Percentiles rank a stretch among this genome's conserved stretches.
These are phyloP conservation scores for Pegea sp. DNA, from an alignment of 23 tunicate species.

Conservation along the genomic window DNA sequence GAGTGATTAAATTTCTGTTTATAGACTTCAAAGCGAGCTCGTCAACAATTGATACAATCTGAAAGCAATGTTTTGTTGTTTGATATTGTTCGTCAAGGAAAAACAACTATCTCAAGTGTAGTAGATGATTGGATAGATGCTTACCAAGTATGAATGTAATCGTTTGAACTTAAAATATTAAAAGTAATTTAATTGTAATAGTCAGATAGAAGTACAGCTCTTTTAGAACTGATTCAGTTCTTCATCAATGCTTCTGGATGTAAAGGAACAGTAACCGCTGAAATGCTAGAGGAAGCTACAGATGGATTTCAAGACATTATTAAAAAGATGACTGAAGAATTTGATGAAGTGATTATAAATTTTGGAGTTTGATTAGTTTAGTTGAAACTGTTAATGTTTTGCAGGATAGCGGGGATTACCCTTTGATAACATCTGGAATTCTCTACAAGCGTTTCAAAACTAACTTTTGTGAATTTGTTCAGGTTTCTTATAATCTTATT, in stretches of 20 bases:
- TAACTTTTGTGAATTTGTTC: conserved; percentile 50
- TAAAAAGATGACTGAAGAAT: conserved; percentile 96
- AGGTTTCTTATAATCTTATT: too few relatives aligned
- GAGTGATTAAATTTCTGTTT: too few relatives aligned
- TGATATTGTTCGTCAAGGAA: conserved; percentile 86
- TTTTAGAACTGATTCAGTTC: conserved; percentile 85
- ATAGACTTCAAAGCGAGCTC: too few relatives aligned
- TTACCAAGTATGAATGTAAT: conserved; percentile 46
- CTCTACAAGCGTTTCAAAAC: conserved; percentile 39
- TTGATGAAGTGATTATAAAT: conserved; percentile 99
- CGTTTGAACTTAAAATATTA: too few relatives aligned
- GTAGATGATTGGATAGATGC: conserved; percentile 95
- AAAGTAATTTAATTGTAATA: too few relatives aligned
- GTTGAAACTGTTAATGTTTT: too few relatives aligned
- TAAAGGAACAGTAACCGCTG: conserved; percentile 72
- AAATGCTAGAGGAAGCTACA: conserved; percentile 55
- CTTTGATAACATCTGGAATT: conserved; percentile 61
- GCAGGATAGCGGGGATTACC: conserved; percentile 94
- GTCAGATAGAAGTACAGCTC: too few relatives aligned
- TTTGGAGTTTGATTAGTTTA: too few relatives aligned
- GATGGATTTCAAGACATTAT: conserved; percentile 96
- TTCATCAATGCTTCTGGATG: conserved; percentile 93
- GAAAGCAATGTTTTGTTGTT: conserved; percentile 21
- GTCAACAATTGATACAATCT: too few relatives aligned
- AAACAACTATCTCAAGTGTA: conserved; percentile 54